These are phyloP conservation scores for Drosophila quadrilineata DNA, from an alignment of 1,140 invertebrate genomes.

Conservation along the genomic window DNA sequence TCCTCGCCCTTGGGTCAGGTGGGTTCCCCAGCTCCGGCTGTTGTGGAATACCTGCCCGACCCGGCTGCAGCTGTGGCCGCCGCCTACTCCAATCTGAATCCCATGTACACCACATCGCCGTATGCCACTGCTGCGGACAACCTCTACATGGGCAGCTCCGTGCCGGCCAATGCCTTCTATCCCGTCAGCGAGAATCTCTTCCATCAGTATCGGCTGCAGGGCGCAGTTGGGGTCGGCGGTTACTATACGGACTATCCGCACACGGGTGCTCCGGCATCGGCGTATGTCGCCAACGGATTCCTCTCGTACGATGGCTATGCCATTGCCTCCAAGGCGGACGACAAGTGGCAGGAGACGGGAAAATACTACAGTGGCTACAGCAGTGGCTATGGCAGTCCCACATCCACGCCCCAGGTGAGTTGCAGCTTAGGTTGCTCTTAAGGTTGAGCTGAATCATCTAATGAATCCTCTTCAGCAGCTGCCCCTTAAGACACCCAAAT, in stretches of 20 bases:
- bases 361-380: slow-evolving; percentile 80
- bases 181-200: slow-evolving; percentile 92
- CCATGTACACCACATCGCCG: slow-evolving; percentile 86
- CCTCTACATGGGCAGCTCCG: slow-evolving; percentile 85
- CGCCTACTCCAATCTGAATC: slow-evolving; percentile 91
- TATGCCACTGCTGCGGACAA: slow-evolving; percentile 84
- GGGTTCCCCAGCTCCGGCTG: slow-evolving; percentile 82
- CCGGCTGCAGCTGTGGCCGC: slow-evolving; percentile 87
- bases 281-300: slow-evolving; percentile 90
- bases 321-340: slow-evolving; percentile 77
- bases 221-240: slow-evolving; percentile 83
- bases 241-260: slow-evolving; percentile 90
- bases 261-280: slow-evolving; percentile 81
- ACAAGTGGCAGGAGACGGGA: slow-evolving; percentile 80
- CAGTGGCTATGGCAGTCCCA: slow-evolving; percentile 79
- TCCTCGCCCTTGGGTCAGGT: slow-evolving; percentile 78
- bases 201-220: slow-evolving; percentile 90
- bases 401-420: slow-evolving; percentile 77
- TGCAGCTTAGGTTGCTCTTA: no score
- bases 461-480: slow-evolving; percentile 48
- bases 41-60: slow-evolving; percentile 86
- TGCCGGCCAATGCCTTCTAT: slow-evolving; percentile 87
- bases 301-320: slow-evolving; percentile 82
- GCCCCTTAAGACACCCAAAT: slow-evolving; percentile 78
- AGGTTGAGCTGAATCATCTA: no score